Percentiles rank a stretch among this genome's conserved stretches.
Evolutionary conservation across 1,140 invertebrate species (phyloP).

Genomic region (Drosophila nigrodunni): DNA sequence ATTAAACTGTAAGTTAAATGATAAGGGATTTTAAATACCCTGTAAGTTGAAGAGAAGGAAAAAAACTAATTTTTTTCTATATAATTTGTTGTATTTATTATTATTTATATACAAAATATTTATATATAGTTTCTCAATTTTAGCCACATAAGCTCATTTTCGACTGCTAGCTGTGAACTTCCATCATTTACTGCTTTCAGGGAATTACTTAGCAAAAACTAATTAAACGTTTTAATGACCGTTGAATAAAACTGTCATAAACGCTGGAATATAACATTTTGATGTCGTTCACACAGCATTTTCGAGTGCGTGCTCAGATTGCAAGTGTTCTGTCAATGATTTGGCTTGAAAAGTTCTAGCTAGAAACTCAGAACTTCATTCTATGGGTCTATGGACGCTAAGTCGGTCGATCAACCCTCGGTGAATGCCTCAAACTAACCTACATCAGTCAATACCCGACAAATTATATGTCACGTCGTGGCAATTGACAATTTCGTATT

Average conservation of each 20-base stretch:
- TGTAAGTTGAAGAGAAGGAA: neutral
- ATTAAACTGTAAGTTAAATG: too few relatives aligned
- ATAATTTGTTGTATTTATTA: too few relatives aligned
- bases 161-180: neutral
- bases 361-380: slow-evolving; percentile 29
- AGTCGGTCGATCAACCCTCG: slow-evolving; percentile 46
- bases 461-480: slow-evolving; percentile 55
- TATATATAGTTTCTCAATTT: neutral
- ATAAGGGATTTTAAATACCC: neutral
- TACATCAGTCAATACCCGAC: slow-evolving; percentile 47
- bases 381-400: slow-evolving; percentile 19
- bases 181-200: neutral
- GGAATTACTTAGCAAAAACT: slow-evolving; percentile 66
- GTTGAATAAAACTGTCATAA: slow-evolving; percentile 71
- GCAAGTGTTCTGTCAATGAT: slow-evolving; percentile 42
- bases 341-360: neutral
- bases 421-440: slow-evolving; percentile 38
- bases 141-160: neutral
- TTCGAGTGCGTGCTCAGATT: slow-evolving; percentile 46
- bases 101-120: neutral
- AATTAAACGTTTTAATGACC: slow-evolving; percentile 73
- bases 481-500: slow-evolving; percentile 67
- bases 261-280: slow-evolving; percentile 42
- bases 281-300: slow-evolving; percentile 9
- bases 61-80: too few relatives aligned